A percentile compares a stretch with the other conserved stretches of the same genome.
Conservation (phyloP, 2,888 invertebrate species). For the Cotesia congregata region DNA sequence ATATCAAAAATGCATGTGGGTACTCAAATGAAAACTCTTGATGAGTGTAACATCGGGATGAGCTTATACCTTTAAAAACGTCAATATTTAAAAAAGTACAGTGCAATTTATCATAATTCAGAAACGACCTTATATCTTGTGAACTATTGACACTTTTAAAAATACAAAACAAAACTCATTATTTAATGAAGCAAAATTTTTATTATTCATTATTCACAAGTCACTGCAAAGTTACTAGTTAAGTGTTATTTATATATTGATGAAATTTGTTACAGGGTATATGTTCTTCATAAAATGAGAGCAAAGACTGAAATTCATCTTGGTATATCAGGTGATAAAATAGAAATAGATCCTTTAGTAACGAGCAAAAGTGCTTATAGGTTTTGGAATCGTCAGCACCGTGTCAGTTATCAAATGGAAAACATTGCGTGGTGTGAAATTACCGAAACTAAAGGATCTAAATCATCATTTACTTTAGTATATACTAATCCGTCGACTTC, state of each 20-base stretch:
- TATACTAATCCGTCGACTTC: slow-evolving; percentile 72
- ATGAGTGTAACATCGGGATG: too few species aligned
- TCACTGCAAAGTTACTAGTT: neutral
- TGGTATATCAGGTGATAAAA: slow-evolving; percentile 90
- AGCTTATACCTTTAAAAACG: too few species aligned
- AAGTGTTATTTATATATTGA: neutral
- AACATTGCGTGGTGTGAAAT: slow-evolving; percentile 90
- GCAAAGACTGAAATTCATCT: slow-evolving; percentile 88
- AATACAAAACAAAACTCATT: too few species aligned
- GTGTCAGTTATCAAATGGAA: slow-evolving; percentile 89
- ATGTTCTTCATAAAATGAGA: slow-evolving; percentile 84
- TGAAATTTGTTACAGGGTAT: slow-evolving; percentile 73
- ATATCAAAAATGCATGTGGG: too few species aligned
- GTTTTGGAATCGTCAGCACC: slow-evolving; percentile 79
- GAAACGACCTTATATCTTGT: too few species aligned
- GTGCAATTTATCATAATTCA: too few species aligned
- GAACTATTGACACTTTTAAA: too few species aligned
- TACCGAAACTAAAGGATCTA: slow-evolving; percentile 81
- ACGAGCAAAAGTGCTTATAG: slow-evolving; percentile 65
- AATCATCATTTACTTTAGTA: slow-evolving; percentile 82
- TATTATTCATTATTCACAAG: too few species aligned
- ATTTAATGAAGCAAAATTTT: too few species aligned
- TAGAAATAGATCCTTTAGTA: slow-evolving; percentile 88
- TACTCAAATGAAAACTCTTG: too few species aligned
- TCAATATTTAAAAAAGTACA: too few species aligned